Evolutionary conservation across 2,888 invertebrate species (phyloP).

Genomic region (Melanostoma mellinum): DNA sequence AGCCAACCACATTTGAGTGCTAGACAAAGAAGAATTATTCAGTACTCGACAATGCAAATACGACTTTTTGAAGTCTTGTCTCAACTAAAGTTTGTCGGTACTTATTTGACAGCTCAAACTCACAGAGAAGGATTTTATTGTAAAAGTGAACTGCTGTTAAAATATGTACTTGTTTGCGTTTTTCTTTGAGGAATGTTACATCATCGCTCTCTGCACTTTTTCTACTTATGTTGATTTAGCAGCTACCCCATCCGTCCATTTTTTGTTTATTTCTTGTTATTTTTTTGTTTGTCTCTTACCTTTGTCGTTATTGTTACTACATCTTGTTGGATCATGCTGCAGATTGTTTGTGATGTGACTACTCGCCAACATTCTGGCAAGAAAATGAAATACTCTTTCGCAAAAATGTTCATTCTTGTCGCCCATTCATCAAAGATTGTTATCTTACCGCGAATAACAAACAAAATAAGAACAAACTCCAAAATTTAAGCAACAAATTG

Average conservation of each 20-base stretch:
- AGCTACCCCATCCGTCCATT: slow-evolving; percentile 49
- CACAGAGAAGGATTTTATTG: too few species aligned
- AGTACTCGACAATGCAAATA: too few species aligned
- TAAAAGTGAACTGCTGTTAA: too few species aligned
- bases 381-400: slow-evolving; percentile 62
- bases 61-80: too few species aligned
- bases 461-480: slow-evolving; percentile 18
- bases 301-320: slow-evolving; percentile 49
- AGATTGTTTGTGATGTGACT: slow-evolving; percentile 61
- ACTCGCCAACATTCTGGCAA: slow-evolving; percentile 56
- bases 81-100: too few species aligned
- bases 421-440: slow-evolving; percentile 69
- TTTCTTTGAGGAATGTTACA: slow-evolving; percentile 50
- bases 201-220: slow-evolving; percentile 64
- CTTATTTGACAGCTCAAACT: too few species aligned
- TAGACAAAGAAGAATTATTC: too few species aligned
- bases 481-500: slow-evolving; percentile 42
- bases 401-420: slow-evolving; percentile 53
- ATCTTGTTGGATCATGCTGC: slow-evolving; percentile 59
- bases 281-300: background rate
- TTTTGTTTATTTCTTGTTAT: background rate
- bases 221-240: slow-evolving; percentile 55
- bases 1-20: too few species aligned
- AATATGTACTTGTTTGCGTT: slow-evolving; percentile 43
- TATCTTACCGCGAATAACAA: slow-evolving; percentile 38